Conservation (phyloP, 2,797 vertebrate genomes). For the Eleutherodactylus coqui region DNA sequence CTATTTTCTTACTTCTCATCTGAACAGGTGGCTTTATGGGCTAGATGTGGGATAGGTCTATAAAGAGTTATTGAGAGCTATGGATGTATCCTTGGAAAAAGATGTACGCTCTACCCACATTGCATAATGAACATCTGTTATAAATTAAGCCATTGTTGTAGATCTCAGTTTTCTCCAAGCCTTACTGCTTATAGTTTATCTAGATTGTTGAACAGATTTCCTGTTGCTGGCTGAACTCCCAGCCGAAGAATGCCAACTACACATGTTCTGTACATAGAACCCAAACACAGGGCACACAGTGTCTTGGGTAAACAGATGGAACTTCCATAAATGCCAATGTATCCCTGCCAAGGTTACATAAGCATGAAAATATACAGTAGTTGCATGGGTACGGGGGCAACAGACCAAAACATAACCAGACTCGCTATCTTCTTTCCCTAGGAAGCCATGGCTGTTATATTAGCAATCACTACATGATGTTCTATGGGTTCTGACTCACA, state of each 20-base stretch:
- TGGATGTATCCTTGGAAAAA: background rate
- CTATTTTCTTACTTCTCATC: background rate
- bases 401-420: background rate
- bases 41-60: background rate
- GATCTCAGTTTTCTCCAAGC: background rate
- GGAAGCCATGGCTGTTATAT: background rate
- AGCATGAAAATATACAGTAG: conserved; percentile 5
- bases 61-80: background rate
- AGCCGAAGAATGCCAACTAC: conserved; percentile 15
- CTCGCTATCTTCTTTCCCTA: background rate
- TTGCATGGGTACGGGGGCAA: background rate
- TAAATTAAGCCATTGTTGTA: conserved; percentile 1
- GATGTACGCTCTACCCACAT: background rate
- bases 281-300: conserved; percentile 9
- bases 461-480: background rate
- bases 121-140: background rate
- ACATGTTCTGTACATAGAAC: conserved; percentile 12
- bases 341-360: conserved; percentile 1
- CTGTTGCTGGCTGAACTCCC: background rate
- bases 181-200: background rate
- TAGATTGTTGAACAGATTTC: background rate
- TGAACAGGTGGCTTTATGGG: conserved; percentile 1
- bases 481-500: background rate
- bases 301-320: conserved; percentile 4
- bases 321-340: background rate